These are phyloP conservation scores for Listrodromus nycthemerus DNA, from an alignment of 2,888 invertebrate genomes.

Conservation along the genomic window DNA sequence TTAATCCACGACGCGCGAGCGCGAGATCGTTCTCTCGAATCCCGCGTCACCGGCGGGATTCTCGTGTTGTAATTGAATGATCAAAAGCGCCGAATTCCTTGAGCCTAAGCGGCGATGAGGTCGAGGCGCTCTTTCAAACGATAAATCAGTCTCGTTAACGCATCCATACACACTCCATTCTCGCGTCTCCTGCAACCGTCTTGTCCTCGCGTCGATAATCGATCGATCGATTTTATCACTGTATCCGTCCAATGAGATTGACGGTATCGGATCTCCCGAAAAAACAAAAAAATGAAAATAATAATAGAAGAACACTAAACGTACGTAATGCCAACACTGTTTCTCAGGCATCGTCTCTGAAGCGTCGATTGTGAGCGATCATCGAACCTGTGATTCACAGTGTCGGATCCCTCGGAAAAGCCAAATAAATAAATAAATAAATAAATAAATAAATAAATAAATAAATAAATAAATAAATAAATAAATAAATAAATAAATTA, in stretches of 20 bases:
- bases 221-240: not conserved
- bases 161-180: not conserved
- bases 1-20: constrained; percentile 68
- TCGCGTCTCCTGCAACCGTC: not conserved
- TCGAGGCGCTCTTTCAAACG: constrained; percentile 59
- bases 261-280: not conserved
- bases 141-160: constrained; percentile 70
- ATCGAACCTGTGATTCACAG: too few relatives aligned
- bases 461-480: too few relatives aligned
- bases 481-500: too few relatives aligned
- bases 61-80: constrained; percentile 70
- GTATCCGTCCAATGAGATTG: not conserved
- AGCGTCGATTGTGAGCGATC: too few relatives aligned
- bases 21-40: constrained; percentile 42
- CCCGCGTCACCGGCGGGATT: constrained; percentile 66
- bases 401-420: too few relatives aligned
- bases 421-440: too few relatives aligned
- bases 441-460: too few relatives aligned
- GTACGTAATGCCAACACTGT: not conserved
- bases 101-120: constrained; percentile 35
- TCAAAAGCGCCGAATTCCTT: constrained; percentile 70
- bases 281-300: not conserved
- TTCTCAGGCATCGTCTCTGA: too few relatives aligned
- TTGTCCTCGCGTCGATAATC: not conserved
- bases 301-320: constrained; percentile 23